Conservation (phyloP, 1,140 invertebrate species). For the Protaetia brevitarsis region DNA sequence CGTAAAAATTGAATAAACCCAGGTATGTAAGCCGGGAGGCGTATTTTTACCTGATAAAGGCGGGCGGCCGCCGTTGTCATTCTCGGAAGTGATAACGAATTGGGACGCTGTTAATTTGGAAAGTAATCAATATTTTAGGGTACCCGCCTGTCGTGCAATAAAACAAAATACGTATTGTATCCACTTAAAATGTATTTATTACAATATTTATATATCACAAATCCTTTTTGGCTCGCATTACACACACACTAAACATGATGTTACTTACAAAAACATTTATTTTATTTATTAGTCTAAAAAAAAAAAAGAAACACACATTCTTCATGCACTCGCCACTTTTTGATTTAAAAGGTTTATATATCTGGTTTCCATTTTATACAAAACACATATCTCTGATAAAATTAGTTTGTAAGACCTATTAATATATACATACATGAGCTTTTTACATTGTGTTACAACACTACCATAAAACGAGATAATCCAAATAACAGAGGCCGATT, state of each 20-base stretch:
- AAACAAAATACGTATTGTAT: conserved; percentile 35
- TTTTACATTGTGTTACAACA: conserved; percentile 32
- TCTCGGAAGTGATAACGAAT: background rate
- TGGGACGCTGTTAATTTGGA: background rate
- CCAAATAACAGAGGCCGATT: conserved; percentile 15
- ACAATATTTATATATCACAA: conserved; percentile 51
- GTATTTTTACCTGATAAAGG: background rate
- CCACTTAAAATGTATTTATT: conserved; percentile 48
- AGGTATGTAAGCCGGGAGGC: background rate
- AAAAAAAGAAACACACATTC: conserved; percentile 39
- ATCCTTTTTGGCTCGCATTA: conserved; percentile 50
- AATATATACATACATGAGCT: conserved; percentile 36
- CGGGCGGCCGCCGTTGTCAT: background rate
- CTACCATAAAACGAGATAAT: conserved; percentile 23
- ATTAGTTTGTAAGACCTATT: conserved; percentile 35
- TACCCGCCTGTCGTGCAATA: conserved; percentile 26
- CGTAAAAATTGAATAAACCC: background rate
- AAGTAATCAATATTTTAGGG: background rate
- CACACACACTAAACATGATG: conserved; percentile 26
- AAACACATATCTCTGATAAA: conserved; percentile 32
- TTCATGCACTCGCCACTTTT: conserved; percentile 41
- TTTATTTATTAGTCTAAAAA: conserved; percentile 40
- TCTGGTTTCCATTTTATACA: conserved; percentile 31
- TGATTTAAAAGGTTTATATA: conserved; percentile 43
- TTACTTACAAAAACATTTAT: conserved; percentile 45